Conservation (phyloP, 2,888 invertebrate genomes). For the Orgyia antiqua region DNA sequence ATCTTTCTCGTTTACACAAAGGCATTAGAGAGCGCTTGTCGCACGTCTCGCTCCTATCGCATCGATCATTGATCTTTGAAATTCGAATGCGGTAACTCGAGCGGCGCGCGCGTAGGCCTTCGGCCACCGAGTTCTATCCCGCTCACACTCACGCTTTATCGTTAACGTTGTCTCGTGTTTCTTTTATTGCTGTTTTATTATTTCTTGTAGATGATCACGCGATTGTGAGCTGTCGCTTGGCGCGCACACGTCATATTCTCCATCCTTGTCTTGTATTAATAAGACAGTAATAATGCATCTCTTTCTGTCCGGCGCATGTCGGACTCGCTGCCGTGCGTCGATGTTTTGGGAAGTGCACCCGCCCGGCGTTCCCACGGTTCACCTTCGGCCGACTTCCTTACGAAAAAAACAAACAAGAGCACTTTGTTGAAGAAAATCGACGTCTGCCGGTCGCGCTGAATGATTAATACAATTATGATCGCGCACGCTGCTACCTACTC, state of each 20-base stretch:
- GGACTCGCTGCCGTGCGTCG: constrained; percentile 74
- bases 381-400: constrained; percentile 77
- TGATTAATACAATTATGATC: constrained; percentile 77
- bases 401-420: constrained; percentile 42
- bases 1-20: constrained; percentile 34
- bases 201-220: constrained; percentile 79
- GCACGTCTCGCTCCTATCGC: constrained; percentile 66
- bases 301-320: constrained; percentile 63
- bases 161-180: constrained; percentile 71
- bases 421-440: constrained; percentile 76
- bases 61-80: constrained; percentile 77
- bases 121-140: constrained; percentile 55
- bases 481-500: constrained; percentile 70
- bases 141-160: constrained; percentile 53
- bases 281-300: constrained; percentile 33
- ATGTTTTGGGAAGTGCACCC: constrained; percentile 80
- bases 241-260: constrained; percentile 71
- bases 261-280: constrained; percentile 34
- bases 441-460: constrained; percentile 75
- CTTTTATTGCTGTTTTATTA: constrained; percentile 78
- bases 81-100: constrained; percentile 72
- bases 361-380: constrained; percentile 78
- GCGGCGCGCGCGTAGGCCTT: constrained; percentile 69
- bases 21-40: constrained; percentile 42
- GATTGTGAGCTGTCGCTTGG: constrained; percentile 76